Base-by-base conservation (phyloP, 1,140 invertebrate species). In the Condylostylus longicornis region DNA sequence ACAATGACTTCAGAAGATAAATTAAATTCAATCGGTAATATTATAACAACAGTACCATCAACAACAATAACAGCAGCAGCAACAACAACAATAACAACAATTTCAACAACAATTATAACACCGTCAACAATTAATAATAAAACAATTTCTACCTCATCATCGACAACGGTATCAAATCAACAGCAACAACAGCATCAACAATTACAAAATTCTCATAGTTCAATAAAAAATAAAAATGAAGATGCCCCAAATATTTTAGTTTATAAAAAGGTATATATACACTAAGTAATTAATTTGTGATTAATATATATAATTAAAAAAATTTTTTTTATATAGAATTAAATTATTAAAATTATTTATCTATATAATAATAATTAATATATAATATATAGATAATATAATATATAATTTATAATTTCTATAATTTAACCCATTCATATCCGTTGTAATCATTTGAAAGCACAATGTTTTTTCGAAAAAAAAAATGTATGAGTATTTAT, bases 191-290 rank as follows among this genome's bases (percentile, higher is more conserved):
- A 33, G 25, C 38, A 35, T 6, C 27, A 18, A 21, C 33, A 12
- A 17, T 18, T 8, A 29, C 9, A 15, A 15, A 22, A 13, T n/a
- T 14, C 20, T 14, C 17, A 28, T 47, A 58, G 38, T 32, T 32
- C 30, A 10, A 40, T 47, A 18, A 43, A 47, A 25, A 49, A 43
- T 30, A 53, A 47, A 32, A 55, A 53, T 36, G 56, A 60, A 37
- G 57, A 60, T 49, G 54, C 58, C n/a, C 58, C 58, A 21, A 61
- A 61, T 31, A 60, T 61, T 33, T 35, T 61, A 18, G 58, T 61
- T 12, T 61, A 61, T 35, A 61, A 61, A 38, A 61, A 61, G 53
- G 58, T 59, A 35, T 44, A 28, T 29, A 30, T 8, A 4, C n/a
- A n/a, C n/a, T n/a, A n/a, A n/a, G n/a, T n/a, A n/a, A n/a, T n/a